Base-by-base conservation (phyloP, 23 tunicate species). In the Pegea sp. region DNA sequence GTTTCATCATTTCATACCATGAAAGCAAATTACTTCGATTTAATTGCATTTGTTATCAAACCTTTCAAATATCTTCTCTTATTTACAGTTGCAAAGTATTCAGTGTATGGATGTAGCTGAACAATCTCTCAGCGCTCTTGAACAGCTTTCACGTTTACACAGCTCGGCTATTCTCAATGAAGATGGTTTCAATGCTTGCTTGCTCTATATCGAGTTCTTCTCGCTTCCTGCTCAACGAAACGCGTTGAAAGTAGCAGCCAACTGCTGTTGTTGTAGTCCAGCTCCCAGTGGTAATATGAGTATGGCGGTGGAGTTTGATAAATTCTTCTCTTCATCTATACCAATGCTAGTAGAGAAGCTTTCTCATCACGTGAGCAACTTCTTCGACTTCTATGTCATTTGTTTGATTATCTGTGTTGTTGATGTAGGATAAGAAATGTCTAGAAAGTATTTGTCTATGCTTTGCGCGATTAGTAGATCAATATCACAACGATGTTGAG, bases 61-160 rank as follows among this genome's bases (percentile, higher is more conserved):
- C n/a, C n/a, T n/a, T 38, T 38, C 16, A 38, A 8, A 8, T 38
- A 38, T 8, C 13, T 11, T 13, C 20, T 26, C 28, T 54, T 33
- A 6, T 50, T 55, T 72, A 1, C 72, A 84, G 95, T 43, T 84
- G 34, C 84, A 73, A 58, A 68, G 72, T 34, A 73, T 73, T 18
- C 86, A 84, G 26, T 84, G 86, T 26, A 84, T 84, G 72, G 97
- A 75, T 62, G 99, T 91, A 2, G 99, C 99, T 20, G 99, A 91
- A 34, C 99, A 91, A 33, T 67, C 93, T 27, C 60, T 91, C 51
- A 79, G 86, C 3, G 91, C 93, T 38, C 59, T 91, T 22, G 93
- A 91, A 25, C 75, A 68, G 69, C 56, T 91, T 2, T 78, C 92
- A 28, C 72, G 71, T 2, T 69, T 71, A 18, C 99, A 91, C 64